Evolutionary conservation across 1,140 invertebrate species (phyloP), one percentile per base, ranked within the genome.

Genomic region (Protaetia brevitarsis): DNA sequence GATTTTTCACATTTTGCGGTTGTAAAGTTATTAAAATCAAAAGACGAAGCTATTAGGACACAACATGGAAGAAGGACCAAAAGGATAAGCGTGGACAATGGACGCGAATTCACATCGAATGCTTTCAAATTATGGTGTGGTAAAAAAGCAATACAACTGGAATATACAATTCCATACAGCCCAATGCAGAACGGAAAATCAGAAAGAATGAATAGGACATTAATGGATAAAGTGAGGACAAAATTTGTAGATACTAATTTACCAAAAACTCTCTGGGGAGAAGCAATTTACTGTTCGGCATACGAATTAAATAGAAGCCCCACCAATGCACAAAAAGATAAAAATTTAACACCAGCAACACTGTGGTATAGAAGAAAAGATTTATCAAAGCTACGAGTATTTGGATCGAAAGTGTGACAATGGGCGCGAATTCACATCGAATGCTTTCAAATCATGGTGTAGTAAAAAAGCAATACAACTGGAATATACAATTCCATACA

Each of bases 111-210:
- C 27, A 34, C 30, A 8, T 34, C 60, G 3, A 66, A 58, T 41
- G 30, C 69, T 56, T 68, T 78, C 5, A 70, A 70, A 57, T 23
- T 66, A 11, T 77, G 69, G 62, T 72, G 62, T 31, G 63, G 69
- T 67, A 27, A 64, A 69, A 59, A 67, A 73, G 26, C 79, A 34
- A 76, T 76, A 60, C 26, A 65, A 45, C 66, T 72, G 69, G n/a
- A n/a, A n/a, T n/a, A n/a, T n/a, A n/a, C n/a, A n/a, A n/a, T n/a
- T n/a, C n/a, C n/a, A n/a, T n/a, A 78, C 60, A 74, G 67, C 6
- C 78, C 78, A 7, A 63, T 80, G 66, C 73, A 76, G 62, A 80
- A 80, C 68, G 78, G 77, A n/a, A 63, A 76, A 1, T 67, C 70
- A 23, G 78, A 77, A 66, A 27, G 74, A 21, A 51, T 67, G 13